Percentiles rank a stretch among this genome's conserved stretches.
phyloP scores from a whole-genome alignment of 2,113 vertebrate genomes.

The Cromileptes altivelis region DNA sequence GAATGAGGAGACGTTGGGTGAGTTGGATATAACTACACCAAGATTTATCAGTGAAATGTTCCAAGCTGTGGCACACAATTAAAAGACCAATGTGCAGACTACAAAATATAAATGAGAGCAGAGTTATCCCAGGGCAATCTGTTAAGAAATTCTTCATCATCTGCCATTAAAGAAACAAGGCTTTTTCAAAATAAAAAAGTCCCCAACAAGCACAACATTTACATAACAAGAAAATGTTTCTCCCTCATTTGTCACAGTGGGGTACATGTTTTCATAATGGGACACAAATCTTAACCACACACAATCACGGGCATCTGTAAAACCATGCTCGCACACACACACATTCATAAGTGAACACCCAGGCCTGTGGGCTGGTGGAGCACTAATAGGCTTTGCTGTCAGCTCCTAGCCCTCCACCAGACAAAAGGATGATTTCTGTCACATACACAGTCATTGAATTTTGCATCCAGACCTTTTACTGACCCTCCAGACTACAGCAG shows the following conservation, averaged over 20 bases:
- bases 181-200: slow-evolving; percentile 13
- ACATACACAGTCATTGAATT: slow-evolving; percentile 50
- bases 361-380: slow-evolving; percentile 7
- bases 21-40: slow-evolving; percentile 23
- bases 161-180: slow-evolving; percentile 17
- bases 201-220: slow-evolving; percentile 34
- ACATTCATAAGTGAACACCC: slow-evolving; percentile 10
- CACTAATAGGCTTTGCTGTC: slow-evolving; percentile 65
- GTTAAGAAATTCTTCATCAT: slow-evolving; percentile 25
- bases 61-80: slow-evolving; percentile 21
- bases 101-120: slow-evolving; percentile 34
- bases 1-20: background rate
- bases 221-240: slow-evolving; percentile 14
- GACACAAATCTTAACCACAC: slow-evolving; percentile 12
- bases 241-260: slow-evolving; percentile 20
- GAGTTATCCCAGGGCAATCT: slow-evolving; percentile 25
- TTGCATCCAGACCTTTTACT: slow-evolving; percentile 59
- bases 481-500: slow-evolving; percentile 57
- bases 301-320: slow-evolving; percentile 31
- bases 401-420: slow-evolving; percentile 36
- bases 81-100: slow-evolving; percentile 21
- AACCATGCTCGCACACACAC: background rate
- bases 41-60: slow-evolving; percentile 24
- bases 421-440: slow-evolving; percentile 59
- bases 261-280: slow-evolving; percentile 14